Percentiles rank a stretch among this genome's conserved stretches.
phyloP scores from a whole-genome alignment of 2,113 vertebrate species.

The Psittacula cyanocephala region DNA sequence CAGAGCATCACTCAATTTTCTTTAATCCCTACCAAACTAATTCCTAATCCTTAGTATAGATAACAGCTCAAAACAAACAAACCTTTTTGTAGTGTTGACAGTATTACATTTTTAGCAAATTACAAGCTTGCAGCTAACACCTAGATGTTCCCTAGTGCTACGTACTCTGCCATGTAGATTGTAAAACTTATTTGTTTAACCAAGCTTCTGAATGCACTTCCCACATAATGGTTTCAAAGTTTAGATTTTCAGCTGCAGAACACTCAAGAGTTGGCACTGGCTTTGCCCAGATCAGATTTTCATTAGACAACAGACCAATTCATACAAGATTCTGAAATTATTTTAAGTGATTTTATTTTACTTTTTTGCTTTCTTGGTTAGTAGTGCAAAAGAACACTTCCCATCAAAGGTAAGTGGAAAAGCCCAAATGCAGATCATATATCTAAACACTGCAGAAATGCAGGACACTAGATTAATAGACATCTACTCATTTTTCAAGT shows the following conservation, averaged over 20 bases:
- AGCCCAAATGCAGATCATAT: rapidly evolving
- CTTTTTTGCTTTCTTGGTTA: neutral
- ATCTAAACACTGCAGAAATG: neutral
- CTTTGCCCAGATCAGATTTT: neutral
- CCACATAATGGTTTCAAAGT: neutral
- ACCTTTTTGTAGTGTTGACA: neutral
- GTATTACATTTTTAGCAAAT: neutral
- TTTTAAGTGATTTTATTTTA: neutral
- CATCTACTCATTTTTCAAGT: neutral
- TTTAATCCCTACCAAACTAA: neutral
- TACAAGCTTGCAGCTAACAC: neutral
- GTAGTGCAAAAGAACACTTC: neutral
- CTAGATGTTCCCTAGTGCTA: neutral
- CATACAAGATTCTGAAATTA: neutral
- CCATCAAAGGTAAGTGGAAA: neutral
- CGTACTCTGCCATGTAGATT: neutral
- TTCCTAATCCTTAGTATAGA: neutral
- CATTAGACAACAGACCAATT: neutral
- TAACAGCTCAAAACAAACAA: slow-evolving; percentile 24
- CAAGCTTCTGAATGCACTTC: neutral
- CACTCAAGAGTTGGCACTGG: neutral
- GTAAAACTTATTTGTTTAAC: slow-evolving; percentile 18
- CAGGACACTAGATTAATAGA: neutral
- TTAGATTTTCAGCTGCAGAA: neutral
- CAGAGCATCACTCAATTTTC: neutral